These are phyloP conservation scores for Heliconius himera DNA, from an alignment of 1,140 invertebrate genomes.

Conservation along the genomic window DNA sequence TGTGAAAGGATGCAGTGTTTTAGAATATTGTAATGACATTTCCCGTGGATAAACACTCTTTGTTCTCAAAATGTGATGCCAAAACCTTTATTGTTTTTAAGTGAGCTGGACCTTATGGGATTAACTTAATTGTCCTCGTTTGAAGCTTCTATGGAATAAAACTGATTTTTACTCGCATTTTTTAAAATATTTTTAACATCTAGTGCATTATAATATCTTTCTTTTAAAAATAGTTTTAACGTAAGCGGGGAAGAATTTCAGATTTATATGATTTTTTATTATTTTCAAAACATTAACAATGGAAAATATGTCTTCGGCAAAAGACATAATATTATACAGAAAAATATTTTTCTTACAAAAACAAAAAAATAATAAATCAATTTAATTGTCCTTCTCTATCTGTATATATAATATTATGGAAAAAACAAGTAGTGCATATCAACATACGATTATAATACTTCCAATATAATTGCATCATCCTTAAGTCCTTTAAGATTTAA, in stretches of 20 bases:
- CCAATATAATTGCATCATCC: too few species aligned
- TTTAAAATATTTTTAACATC: not conserved
- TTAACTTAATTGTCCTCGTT: not conserved
- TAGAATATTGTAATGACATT: not conserved
- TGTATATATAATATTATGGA: too few species aligned
- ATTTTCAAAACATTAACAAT: too few species aligned
- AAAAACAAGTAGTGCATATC: too few species aligned
- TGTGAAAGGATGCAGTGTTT: conserved; percentile 32
- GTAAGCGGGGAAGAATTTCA: not conserved
- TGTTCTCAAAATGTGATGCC: not conserved
- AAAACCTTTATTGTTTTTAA: not conserved
- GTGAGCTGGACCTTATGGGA: not conserved
- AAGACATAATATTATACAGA: too few species aligned
- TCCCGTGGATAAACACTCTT: not conserved
- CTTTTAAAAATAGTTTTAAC: not conserved
- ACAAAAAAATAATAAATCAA: too few species aligned
- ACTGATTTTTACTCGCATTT: not conserved
- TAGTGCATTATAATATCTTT: too few species aligned
- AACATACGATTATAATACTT: too few species aligned
- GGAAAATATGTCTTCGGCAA: too few species aligned
- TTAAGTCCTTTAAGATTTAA: too few species aligned
- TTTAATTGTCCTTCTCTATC: too few species aligned
- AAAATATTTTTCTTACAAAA: too few species aligned
- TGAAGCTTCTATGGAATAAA: not conserved
- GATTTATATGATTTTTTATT: not conserved